Percentiles rank a stretch among this genome's conserved stretches.
These are phyloP conservation scores for Melieria picta DNA, from an alignment of 2,888 invertebrate genomes.

Conservation along the genomic window DNA sequence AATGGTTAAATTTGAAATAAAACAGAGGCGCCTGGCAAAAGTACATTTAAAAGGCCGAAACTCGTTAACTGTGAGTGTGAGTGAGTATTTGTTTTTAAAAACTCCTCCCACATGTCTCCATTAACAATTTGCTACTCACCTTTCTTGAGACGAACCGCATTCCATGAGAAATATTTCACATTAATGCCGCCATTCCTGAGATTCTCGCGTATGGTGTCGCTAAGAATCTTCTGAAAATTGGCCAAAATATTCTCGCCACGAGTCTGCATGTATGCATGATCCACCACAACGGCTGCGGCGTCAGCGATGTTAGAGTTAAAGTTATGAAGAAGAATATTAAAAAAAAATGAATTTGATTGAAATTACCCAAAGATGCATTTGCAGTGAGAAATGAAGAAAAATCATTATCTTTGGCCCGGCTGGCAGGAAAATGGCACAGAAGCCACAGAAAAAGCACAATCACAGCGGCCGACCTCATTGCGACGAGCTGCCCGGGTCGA, in stretches of 20 bases:
- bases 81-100: no score
- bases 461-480: conserved; percentile 45
- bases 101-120: no score
- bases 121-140: conserved; percentile 66
- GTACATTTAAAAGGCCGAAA: no score
- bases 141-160: conserved; percentile 75
- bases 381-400: conserved; percentile 78
- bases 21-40: no score
- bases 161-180: conserved; percentile 76
- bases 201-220: conserved; percentile 73
- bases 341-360: neutral
- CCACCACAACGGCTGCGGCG: conserved; percentile 74
- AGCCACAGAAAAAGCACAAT: conserved; percentile 68
- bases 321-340: neutral
- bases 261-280: conserved; percentile 74
- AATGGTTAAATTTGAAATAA: no score
- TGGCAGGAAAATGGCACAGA: conserved; percentile 68
- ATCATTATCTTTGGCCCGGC: conserved; percentile 66
- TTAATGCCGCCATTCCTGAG: conserved; percentile 76
- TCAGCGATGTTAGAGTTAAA: neutral
- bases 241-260: conserved; percentile 70
- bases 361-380: conserved; percentile 78
- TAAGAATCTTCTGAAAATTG: conserved; percentile 72
- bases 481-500: no score
- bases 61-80: no score